Evolutionary conservation across 2,888 invertebrate species (phyloP).

Genomic region (Drosophila dives): DNA sequence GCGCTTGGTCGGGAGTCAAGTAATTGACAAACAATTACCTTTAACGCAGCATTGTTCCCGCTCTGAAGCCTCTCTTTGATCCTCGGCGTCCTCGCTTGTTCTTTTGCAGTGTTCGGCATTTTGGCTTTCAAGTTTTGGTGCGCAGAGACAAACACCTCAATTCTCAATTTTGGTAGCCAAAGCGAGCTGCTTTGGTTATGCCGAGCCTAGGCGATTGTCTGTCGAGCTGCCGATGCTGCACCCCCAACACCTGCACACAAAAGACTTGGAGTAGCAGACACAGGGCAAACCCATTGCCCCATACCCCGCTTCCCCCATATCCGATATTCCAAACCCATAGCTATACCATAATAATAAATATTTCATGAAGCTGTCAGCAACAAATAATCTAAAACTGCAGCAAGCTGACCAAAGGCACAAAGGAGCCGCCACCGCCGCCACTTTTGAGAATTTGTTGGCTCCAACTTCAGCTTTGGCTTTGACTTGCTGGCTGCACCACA

Average conservation of each 20-base stretch:
- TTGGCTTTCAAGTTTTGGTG: slow-evolving; percentile 70
- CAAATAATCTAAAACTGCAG: slow-evolving; percentile 81
- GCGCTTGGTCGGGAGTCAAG: slow-evolving; percentile 80
- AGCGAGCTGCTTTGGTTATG: slow-evolving; percentile 73
- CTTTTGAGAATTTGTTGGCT: slow-evolving; percentile 45
- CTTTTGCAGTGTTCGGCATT: slow-evolving; percentile 55
- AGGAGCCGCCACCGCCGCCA: slow-evolving; percentile 65
- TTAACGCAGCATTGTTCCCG: slow-evolving; percentile 81
- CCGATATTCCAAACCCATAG: slow-evolving; percentile 17
- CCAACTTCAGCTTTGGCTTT: slow-evolving; percentile 11
- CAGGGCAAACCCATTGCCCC: slow-evolving; percentile 10
- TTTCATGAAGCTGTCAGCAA: slow-evolving; percentile 82
- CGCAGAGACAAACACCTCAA: slow-evolving; percentile 73
- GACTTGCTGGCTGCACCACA: slow-evolving; percentile 38
- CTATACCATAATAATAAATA: slow-evolving; percentile 77
- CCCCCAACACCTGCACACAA: slow-evolving; percentile 71
- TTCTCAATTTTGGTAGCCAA: slow-evolving; percentile 78
- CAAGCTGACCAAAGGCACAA: slow-evolving; percentile 73
- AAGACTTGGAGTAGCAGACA: slow-evolving; percentile 19
- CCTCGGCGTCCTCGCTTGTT: slow-evolving; percentile 38
- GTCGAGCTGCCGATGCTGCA: slow-evolving; percentile 42
- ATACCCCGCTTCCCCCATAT: slow-evolving; percentile 6
- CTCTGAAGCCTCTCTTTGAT: slow-evolving; percentile 61
- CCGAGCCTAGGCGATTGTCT: slow-evolving; percentile 43
- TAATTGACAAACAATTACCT: slow-evolving; percentile 84